Base-by-base conservation (phyloP, 2,113 vertebrate species). In the Camelus bactrianus region DNA sequence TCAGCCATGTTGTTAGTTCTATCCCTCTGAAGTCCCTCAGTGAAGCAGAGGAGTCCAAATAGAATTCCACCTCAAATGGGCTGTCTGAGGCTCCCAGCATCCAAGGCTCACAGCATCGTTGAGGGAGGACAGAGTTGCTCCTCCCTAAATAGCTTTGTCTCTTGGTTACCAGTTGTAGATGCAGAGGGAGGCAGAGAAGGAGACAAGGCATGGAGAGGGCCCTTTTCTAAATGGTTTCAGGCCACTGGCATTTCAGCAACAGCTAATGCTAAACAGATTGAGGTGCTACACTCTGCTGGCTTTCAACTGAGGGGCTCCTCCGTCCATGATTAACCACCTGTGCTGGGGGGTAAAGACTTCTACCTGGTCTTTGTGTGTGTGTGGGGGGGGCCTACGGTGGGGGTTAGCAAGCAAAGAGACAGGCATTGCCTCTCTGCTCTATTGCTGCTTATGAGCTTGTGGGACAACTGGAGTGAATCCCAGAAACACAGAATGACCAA, bases 291-390 rank as follows among this genome's bases (percentile, higher is more conserved):
- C 87, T 22, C 98, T 70, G 54, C 98, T 97, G 96, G 38, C 88
- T 97, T 97, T 98, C 97, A 92, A 94, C 85, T 8, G 84, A 26
- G 54, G 62, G 77, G 90, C 92, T 96, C 93, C 24, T 48, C 46
- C 2, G 8, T 85, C 62, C 46, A 80, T 98, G 98, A 98, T 98
- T 97, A 96, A 98, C 98, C 98, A 98, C 98, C 98, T 99, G 98
- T 70, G 75, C 96, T 92, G 92, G 92, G 96, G 98, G 91, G 42
- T 94, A 96, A 75, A 54, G 54, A 50, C 67, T 95, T 92, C 87
- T 91, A 97, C 97, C 96, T 97, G 95, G 95, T 58, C 65, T 76
- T 94, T 93, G 35, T 73, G 92, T 94, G 42, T 8, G 64, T 52
- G 26, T 16, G 46, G 4, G 38, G 4, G 38, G 4, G 35, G 93